phyloP scores from a whole-genome alignment of 2,797 vertebrate species.

The Crocodylus rhombifer region DNA sequence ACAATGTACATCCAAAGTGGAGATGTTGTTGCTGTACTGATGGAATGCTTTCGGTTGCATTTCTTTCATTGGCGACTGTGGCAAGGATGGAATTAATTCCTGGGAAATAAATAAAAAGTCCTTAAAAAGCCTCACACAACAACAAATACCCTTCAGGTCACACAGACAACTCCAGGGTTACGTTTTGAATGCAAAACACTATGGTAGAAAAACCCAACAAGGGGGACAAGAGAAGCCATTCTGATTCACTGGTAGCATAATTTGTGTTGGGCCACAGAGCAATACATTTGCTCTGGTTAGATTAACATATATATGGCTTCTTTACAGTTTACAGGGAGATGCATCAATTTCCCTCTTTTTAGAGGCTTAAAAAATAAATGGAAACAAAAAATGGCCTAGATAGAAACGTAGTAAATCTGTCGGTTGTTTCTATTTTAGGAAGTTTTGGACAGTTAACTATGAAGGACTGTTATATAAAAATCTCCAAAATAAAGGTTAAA shows the following conservation, averaged over 20 bases:
- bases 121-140: neutral
- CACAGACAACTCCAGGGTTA: neutral
- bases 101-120: conserved; percentile 64
- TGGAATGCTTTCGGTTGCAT: conserved; percentile 88
- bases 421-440: neutral
- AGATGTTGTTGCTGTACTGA: conserved; percentile 97
- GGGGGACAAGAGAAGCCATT: neutral
- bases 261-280: fast-evolving
- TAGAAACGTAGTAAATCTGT: neutral
- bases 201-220: neutral
- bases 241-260: neutral
- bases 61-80: conserved; percentile 84
- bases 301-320: fast-evolving
- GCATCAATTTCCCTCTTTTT: neutral
- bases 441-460: neutral
- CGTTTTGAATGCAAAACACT: neutral
- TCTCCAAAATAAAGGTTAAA: neutral
- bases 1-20: conserved; percentile 93
- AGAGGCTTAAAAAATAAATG: neutral
- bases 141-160: neutral
- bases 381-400: fast-evolving
- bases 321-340: neutral
- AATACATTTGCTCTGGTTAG: neutral
- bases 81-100: conserved; percentile 84
- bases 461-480: neutral